Percentiles rank a stretch among this genome's conserved stretches.
Evolutionary conservation across 2,888 invertebrate genomes (phyloP).

Genomic region (Scelioninae gen. 2): DNA sequence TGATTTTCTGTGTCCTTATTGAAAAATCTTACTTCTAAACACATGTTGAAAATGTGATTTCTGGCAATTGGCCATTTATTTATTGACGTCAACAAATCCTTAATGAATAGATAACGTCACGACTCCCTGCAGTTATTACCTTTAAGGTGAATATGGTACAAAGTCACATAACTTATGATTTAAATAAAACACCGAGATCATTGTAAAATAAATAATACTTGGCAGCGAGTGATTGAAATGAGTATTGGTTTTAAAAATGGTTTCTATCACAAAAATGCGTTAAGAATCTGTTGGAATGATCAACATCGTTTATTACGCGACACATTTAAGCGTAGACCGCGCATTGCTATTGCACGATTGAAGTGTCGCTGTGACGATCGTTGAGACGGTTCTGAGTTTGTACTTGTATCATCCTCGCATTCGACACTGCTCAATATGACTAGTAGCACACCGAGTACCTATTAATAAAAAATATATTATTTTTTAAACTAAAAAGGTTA

Average conservation of each 20-base stretch:
- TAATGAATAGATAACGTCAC: conserved; percentile 46
- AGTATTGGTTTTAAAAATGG: conserved; percentile 53
- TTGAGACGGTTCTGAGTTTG: conserved; percentile 71
- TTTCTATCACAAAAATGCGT: conserved; percentile 61
- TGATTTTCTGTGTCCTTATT: conserved; percentile 25
- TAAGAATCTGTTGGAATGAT: conserved; percentile 60
- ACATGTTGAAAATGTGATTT: conserved; percentile 31
- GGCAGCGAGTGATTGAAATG: conserved; percentile 62
- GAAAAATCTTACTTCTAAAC: conserved; percentile 35
- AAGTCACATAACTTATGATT: conserved; percentile 59
- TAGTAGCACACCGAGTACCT: conserved; percentile 89
- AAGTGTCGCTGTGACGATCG: conserved; percentile 85
- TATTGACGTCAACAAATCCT: conserved; percentile 47
- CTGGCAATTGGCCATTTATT: conserved; percentile 29
- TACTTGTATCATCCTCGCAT: conserved; percentile 70
- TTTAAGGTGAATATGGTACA: conserved; percentile 46
- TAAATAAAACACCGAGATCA: conserved; percentile 63
- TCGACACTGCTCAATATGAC: conserved; percentile 85
- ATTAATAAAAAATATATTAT: no score
- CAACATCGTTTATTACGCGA: conserved; percentile 74
- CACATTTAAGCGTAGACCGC: conserved; percentile 80
- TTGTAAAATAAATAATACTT: conserved; percentile 68
- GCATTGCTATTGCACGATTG: conserved; percentile 93
- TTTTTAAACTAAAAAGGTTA: no score
- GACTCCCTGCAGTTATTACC: conserved; percentile 41